These are phyloP conservation scores for Parnassius smintheus DNA, from an alignment of 2,888 invertebrate genomes.

Conservation along the genomic window DNA sequence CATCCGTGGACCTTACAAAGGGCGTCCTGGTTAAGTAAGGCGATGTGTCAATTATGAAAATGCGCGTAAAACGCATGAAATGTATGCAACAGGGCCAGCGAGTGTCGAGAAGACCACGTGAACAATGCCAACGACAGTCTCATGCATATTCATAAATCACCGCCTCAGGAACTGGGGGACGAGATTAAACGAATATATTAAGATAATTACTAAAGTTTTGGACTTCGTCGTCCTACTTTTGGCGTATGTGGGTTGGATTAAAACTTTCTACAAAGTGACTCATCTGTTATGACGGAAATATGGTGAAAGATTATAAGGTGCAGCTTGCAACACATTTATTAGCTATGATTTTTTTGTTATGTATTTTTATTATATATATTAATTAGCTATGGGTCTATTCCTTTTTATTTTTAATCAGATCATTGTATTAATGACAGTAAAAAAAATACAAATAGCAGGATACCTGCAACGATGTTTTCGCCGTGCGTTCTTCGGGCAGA, in stretches of 20 bases:
- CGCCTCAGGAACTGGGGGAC: constrained; percentile 5
- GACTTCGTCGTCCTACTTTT: constrained; percentile 3
- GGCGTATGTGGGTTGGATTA: not conserved
- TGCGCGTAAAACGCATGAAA: constrained; percentile 47
- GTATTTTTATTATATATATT: no score
- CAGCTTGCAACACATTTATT: no score
- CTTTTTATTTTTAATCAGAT: no score
- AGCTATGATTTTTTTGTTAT: no score
- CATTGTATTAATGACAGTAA: no score
- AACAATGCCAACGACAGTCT: constrained; percentile 37
- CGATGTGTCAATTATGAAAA: constrained; percentile 54
- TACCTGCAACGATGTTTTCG: no score
- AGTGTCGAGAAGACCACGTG: constrained; percentile 32
- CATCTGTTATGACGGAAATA: not conserved
- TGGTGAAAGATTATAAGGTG: no score
- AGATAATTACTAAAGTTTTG: not conserved
- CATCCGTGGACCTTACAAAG: constrained; percentile 28
- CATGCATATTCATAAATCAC: constrained; percentile 22
- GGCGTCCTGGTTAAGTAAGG: constrained; percentile 36
- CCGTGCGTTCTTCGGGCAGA: no score
- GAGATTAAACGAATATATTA: not conserved
- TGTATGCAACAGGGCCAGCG: constrained; percentile 51
- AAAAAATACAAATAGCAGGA: no score
- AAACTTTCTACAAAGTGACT: constrained; percentile 5
- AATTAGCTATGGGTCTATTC: no score